Evolutionary conservation across 2,113 vertebrate species (phyloP), one percentile per base, ranked within the genome.

Genomic region (Platycercus adscitus): DNA sequence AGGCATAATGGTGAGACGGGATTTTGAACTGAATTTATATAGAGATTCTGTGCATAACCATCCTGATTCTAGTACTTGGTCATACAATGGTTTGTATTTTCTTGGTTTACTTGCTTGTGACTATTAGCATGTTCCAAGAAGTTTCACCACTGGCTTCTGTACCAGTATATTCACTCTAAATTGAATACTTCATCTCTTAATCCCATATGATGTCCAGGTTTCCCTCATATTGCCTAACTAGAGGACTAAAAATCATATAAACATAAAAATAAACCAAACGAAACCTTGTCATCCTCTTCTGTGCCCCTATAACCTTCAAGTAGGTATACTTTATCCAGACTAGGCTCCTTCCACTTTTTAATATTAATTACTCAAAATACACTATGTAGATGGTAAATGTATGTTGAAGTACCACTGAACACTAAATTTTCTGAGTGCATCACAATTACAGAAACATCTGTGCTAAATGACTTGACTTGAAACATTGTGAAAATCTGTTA

Each of bases 401-500:
- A 13, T 70, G 37, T 86, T 95, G 71, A 94, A 80, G 68, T 80
- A 68, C 76, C 60, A 86, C n/a, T 78, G 79, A 95, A 75, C 50
- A 70, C 63, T 81, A 76, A 66, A 81, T 91, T 93, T 93, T 71
- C 68, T 80, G 46, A 86, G 43, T 81, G 35, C 50, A 78, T 43
- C 68, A 90, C 64, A 81, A 75, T 88, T 95, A 83, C 43, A 78
- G 86, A 95, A 96, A 86, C 90, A 93, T 68, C 86, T 94, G 93
- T 83, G 88, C 43, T 93, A 78, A 91, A 81, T 58, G 18, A 50
- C 39, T 91, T 85, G 50, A 68, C 76, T 89, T 47, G 76, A 95
- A 83, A 93, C 60, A 47, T 55, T 70, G 31, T 60, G 37, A 77
- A 86, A 91, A 94, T 80, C 13, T 90, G 26, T 47, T 77, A 4